Evolutionary conservation across 2,797 vertebrate species (phyloP), one percentile per base, ranked within the genome.

Genomic region (Borostomias antarcticus): DNA sequence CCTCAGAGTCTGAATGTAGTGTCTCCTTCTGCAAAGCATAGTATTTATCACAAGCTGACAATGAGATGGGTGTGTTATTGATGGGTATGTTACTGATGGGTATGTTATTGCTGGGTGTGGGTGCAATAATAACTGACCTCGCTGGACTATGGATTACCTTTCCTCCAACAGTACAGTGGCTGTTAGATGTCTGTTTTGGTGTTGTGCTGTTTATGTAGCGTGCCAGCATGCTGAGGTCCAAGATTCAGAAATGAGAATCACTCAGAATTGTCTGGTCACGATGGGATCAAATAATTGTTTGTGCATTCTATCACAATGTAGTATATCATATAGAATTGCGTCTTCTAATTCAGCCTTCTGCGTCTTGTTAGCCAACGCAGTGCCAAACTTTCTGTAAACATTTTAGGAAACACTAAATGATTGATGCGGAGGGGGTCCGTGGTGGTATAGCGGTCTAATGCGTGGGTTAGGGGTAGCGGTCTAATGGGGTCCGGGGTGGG

Each of bases 21-120:
- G 90, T 86, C 90, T 91, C 89, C 85, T 87, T 91, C 86, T 91
- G 86, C 89, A 87, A 90, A 92, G 87, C 29, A 30, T 30, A 87
- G 86, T 87, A 91, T 93, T 92, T 92, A 93, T 94, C 91, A 92
- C 76, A 64, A 80, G 63, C 79, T 1, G 7, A 58, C 59, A 52
- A 73, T 65, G 73, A 65, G 56, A 74, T 54, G 15, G 37, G n/a
- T 15, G 40, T 43, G 5, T 43, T 17, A 40, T 13, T 40, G 56
- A 74, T 54, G 15, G 37, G n/a, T 15, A 17, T 43, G 5, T 43
- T 17, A 40, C 35, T 40, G n/a, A n/a, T n/a, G n/a, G n/a, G n/a
- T n/a, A n/a, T n/a, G n/a, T n/a, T n/a, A n/a, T n/a, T n/a, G n/a
- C n/a, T n/a, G n/a, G n/a, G n/a, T 19, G 32, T 59, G 43, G 69